Percentiles rank a stretch among this genome's conserved stretches.
Evolutionary conservation across 2,113 vertebrate species (phyloP).

Genomic region (Carassius gibelio): DNA sequence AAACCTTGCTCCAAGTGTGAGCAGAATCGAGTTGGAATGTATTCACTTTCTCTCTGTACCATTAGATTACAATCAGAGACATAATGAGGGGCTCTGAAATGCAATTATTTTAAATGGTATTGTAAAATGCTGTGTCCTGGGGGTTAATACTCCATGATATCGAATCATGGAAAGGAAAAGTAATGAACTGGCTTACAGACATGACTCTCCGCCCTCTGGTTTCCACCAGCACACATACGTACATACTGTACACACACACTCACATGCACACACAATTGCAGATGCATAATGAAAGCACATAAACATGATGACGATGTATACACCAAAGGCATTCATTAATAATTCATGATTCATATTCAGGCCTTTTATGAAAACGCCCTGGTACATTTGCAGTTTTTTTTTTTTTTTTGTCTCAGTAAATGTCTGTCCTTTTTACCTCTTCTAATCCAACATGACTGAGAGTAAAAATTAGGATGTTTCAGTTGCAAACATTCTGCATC

Average conservation of each 20-base stretch:
- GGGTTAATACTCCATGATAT: constrained; percentile 44
- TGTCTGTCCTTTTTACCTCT: constrained; percentile 42
- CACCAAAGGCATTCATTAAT: constrained; percentile 52
- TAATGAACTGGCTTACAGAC: constrained; percentile 30
- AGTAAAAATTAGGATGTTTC: neutral
- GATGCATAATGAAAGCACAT: constrained; percentile 50
- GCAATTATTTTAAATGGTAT: constrained; percentile 49
- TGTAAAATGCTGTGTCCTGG: constrained; percentile 38
- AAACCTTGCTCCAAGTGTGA: constrained; percentile 10
- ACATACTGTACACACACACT: neutral
- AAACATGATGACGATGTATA: constrained; percentile 52
- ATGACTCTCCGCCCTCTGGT: constrained; percentile 7
- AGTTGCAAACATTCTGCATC: neutral
- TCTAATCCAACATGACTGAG: neutral
- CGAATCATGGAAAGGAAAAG: constrained; percentile 31
- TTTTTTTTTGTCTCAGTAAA: constrained; percentile 37
- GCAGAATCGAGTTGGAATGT: constrained; percentile 16
- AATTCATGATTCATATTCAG: constrained; percentile 57
- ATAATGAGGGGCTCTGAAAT: constrained; percentile 48
- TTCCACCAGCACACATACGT: constrained; percentile 17
- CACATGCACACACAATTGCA: neutral
- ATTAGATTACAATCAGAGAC: constrained; percentile 47
- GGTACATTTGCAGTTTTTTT: constrained; percentile 38
- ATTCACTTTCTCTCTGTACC: constrained; percentile 14
- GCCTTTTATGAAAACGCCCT: constrained; percentile 34